A percentile compares a stretch with the other conserved stretches of the same genome.
Conservation (phyloP, 1,140 invertebrate species). For the Drosophila ficusphila region DNA sequence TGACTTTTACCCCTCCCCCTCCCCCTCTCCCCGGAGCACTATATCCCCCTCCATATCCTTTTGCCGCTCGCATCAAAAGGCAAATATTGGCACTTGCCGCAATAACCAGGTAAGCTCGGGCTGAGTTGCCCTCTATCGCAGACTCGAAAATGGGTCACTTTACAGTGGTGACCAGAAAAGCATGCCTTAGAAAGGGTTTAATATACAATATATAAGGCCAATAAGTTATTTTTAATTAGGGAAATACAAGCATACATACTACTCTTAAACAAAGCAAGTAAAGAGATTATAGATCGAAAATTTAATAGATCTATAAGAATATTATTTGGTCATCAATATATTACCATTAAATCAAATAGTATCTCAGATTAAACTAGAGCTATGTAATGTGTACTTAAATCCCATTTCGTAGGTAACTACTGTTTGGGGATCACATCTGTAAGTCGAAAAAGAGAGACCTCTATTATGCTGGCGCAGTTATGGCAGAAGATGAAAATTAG, state of each 20-base stretch:
- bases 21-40: neutral
- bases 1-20: slow-evolving; percentile 4
- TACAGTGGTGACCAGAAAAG: slow-evolving; percentile 7
- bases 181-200: neutral
- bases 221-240: too few relatives aligned
- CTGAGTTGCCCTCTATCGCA: slow-evolving; percentile 34
- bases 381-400: too few relatives aligned
- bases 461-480: slow-evolving; percentile 3
- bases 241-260: too few relatives aligned
- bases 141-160: slow-evolving; percentile 65
- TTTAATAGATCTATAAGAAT: too few relatives aligned
- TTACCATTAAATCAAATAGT: too few relatives aligned
- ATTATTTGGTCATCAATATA: too few relatives aligned
- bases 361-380: too few relatives aligned
- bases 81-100: slow-evolving; percentile 81
- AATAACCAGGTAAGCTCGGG: slow-evolving; percentile 69
- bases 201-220: too few relatives aligned
- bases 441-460: neutral
- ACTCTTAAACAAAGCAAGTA: too few relatives aligned
- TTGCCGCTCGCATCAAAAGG: slow-evolving; percentile 52
- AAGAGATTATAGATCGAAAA: too few relatives aligned
- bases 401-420: too few relatives aligned
- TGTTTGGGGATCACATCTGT: slow-evolving; percentile 5
- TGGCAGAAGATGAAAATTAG: slow-evolving; percentile 50
- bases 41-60: slow-evolving; percentile 10